Evolutionary conservation across 1,140 invertebrate genomes (phyloP).

Genomic region (Hetaerina americana): DNA sequence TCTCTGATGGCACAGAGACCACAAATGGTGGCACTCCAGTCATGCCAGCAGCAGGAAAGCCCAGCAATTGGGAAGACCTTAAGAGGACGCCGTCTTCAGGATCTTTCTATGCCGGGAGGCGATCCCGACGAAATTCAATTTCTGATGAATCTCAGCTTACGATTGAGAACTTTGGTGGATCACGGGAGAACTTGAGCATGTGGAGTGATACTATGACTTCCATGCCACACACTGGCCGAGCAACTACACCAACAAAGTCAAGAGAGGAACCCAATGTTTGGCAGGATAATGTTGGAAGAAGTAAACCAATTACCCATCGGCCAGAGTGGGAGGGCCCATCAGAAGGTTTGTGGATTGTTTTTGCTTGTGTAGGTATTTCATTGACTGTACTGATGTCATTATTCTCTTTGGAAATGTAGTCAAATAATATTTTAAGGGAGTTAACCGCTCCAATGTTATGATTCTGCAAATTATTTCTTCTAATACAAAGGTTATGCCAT

Average conservation of each 20-base stretch:
- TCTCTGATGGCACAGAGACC: constrained; percentile 45
- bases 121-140: constrained; percentile 69
- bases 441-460: too few species aligned
- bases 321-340: background rate
- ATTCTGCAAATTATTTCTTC: too few species aligned
- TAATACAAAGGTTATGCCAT: too few species aligned
- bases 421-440: too few species aligned
- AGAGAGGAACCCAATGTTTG: background rate
- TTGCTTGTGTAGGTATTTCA: too few species aligned
- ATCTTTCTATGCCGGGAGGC: constrained; percentile 57
- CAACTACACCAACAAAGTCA: background rate
- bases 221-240: background rate
- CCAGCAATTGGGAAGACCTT: constrained; percentile 67
- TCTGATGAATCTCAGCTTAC: constrained; percentile 79
- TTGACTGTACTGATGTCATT: too few species aligned
- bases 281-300: too few species aligned
- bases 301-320: background rate
- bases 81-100: constrained; percentile 28
- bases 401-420: too few species aligned
- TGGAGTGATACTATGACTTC: background rate
- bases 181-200: constrained; percentile 49
- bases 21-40: constrained; percentile 45
- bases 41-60: constrained; percentile 54
- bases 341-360: too few species aligned
- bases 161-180: constrained; percentile 83